phyloP scores from a whole-genome alignment of 2,797 vertebrate genomes.

The Setipinna tenuifilis region DNA sequence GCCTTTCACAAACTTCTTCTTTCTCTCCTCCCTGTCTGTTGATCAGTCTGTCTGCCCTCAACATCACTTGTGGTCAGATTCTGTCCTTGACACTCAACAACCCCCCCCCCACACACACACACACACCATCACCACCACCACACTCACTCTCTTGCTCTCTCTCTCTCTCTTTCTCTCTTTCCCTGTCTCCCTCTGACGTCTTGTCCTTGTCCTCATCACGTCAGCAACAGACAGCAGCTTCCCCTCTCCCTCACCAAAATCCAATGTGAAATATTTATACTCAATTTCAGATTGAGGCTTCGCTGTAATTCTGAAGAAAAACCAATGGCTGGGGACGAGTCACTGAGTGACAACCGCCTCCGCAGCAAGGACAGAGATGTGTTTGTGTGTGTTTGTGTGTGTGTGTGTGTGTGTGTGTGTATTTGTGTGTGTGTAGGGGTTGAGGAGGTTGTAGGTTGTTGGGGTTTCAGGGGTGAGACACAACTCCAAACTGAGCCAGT shows the following conservation, averaged over 20 bases:
- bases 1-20: neutral
- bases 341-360: constrained; percentile 12
- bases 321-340: neutral
- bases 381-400: no score
- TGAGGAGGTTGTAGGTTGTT: no score
- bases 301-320: neutral
- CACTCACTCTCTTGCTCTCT: constrained; percentile 31
- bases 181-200: constrained; percentile 7
- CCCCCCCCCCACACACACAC: constrained; percentile 11
- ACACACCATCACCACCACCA: constrained; percentile 28
- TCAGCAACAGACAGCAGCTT: constrained; percentile 33
- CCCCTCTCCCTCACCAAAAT: constrained; percentile 43
- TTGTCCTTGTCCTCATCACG: neutral
- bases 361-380: neutral
- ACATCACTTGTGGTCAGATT: neutral
- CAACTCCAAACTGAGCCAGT: neutral
- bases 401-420: no score
- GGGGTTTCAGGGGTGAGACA: neutral
- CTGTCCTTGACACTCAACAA: neutral
- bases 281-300: constrained; percentile 50
- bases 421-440: no score
- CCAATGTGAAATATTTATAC: constrained; percentile 50
- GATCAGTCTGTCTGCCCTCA: neutral
- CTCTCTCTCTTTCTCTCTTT: constrained; percentile 8
- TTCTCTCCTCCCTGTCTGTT: constrained; percentile 21